Conservation (phyloP, 2,113 vertebrate genomes). For the Pelecanoides urinatrix region DNA sequence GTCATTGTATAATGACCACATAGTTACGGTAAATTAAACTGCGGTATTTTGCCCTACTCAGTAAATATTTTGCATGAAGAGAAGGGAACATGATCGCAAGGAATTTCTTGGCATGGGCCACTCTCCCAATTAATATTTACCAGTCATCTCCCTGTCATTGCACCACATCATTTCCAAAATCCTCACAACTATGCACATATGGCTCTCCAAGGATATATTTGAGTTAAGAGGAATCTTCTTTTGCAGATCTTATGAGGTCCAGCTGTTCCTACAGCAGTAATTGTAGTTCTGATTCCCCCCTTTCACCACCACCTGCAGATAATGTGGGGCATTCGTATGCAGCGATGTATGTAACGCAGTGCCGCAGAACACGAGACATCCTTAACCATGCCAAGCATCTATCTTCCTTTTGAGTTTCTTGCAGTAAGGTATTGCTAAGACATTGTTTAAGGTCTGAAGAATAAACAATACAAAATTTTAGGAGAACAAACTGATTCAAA, state of each 20-base stretch:
- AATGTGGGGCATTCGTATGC: fast-evolving
- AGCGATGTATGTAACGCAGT: fast-evolving
- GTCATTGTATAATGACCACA: background rate
- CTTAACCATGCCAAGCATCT: background rate
- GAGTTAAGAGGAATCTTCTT: background rate
- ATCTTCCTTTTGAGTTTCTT: background rate
- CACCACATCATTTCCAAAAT: background rate
- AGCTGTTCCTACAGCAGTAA: background rate
- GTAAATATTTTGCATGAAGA: background rate
- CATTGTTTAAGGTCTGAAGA: background rate
- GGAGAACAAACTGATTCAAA: background rate
- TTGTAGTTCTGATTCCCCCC: background rate
- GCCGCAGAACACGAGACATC: background rate
- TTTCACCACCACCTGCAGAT: background rate
- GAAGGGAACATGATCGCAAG: background rate
- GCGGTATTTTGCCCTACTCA: background rate
- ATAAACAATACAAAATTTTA: background rate
- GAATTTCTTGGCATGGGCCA: background rate
- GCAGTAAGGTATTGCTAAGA: background rate
- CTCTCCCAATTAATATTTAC: background rate
- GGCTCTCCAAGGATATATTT: background rate
- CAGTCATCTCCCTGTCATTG: background rate
- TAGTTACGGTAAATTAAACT: background rate
- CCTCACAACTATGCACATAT: background rate
- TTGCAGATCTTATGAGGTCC: background rate